These are phyloP conservation scores for Caenorhabditis afra DNA, from an alignment of 2,888 invertebrate genomes.

Conservation along the genomic window DNA sequence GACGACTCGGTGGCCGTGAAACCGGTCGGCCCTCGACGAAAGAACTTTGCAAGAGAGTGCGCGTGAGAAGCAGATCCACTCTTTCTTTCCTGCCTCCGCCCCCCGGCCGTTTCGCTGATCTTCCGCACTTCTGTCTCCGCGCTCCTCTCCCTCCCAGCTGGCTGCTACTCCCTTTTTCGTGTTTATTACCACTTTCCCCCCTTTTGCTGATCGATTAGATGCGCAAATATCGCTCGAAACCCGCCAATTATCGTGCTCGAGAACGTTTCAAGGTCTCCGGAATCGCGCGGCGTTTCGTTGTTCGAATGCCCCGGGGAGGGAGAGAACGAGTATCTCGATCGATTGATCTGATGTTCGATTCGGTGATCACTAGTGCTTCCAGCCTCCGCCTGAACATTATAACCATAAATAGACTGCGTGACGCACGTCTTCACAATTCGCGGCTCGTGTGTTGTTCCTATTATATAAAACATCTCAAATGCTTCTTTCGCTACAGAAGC, in stretches of 20 bases:
- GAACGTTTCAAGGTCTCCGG: background rate
- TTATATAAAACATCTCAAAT: slow-evolving; percentile 13
- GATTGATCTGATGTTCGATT: slow-evolving; percentile 10
- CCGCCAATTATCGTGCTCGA: background rate
- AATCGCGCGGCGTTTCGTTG: background rate
- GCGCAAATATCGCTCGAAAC: background rate
- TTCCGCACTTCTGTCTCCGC: slow-evolving; percentile 25
- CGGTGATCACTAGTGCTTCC: background rate
- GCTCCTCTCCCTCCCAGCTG: slow-evolving; percentile 22
- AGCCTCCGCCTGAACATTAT: background rate
- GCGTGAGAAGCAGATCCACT: slow-evolving; percentile 1
- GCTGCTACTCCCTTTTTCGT: slow-evolving; percentile 28
- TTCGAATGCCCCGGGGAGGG: background rate
- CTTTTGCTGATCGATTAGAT: slow-evolving; percentile 3
- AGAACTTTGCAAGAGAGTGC: background rate
- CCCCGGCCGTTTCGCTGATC: slow-evolving; percentile 26
- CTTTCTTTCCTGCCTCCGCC: slow-evolving; percentile 1
- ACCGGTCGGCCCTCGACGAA: background rate
- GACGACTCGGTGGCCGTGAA: slow-evolving; percentile 11
- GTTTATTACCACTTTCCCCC: slow-evolving; percentile 17
- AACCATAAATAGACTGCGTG: background rate
- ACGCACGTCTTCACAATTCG: slow-evolving; percentile 8
- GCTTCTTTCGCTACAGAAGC: slow-evolving; percentile 33
- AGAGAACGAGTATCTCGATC: background rate
- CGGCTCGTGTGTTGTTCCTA: background rate